Evolutionary conservation across 2,113 vertebrate species (phyloP).

Genomic region (Rhadina sibilatrix): DNA sequence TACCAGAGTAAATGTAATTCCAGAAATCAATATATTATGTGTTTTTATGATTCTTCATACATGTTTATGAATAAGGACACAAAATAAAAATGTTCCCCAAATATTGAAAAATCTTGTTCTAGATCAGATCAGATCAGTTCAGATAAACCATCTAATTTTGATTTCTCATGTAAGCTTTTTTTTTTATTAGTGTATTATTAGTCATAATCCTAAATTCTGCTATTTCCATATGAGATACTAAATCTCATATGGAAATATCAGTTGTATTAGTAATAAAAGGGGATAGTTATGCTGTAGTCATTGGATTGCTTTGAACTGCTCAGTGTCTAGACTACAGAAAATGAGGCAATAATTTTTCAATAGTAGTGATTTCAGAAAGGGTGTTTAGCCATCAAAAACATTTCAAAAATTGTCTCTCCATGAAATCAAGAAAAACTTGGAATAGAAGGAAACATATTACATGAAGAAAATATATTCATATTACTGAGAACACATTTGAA

Average conservation of each 20-base stretch:
- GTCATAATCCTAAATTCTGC: background rate
- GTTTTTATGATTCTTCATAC: background rate
- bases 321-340: background rate
- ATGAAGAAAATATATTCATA: background rate
- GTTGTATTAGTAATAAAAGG: background rate
- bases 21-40: background rate
- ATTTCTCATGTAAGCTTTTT: background rate
- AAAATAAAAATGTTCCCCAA: background rate
- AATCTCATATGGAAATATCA: background rate
- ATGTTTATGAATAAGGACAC: background rate
- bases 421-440: background rate
- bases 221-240: background rate
- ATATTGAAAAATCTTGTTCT: background rate
- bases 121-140: background rate
- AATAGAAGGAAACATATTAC: background rate
- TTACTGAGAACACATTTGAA: background rate
- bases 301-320: background rate
- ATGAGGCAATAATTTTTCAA: background rate
- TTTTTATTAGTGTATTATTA: background rate
- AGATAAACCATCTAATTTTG: background rate
- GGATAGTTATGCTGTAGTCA: background rate
- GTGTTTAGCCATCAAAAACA: background rate
- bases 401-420: background rate
- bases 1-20: background rate
- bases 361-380: background rate